Conservation (phyloP, 2,113 vertebrate genomes). For the Malurus elegans region DNA sequence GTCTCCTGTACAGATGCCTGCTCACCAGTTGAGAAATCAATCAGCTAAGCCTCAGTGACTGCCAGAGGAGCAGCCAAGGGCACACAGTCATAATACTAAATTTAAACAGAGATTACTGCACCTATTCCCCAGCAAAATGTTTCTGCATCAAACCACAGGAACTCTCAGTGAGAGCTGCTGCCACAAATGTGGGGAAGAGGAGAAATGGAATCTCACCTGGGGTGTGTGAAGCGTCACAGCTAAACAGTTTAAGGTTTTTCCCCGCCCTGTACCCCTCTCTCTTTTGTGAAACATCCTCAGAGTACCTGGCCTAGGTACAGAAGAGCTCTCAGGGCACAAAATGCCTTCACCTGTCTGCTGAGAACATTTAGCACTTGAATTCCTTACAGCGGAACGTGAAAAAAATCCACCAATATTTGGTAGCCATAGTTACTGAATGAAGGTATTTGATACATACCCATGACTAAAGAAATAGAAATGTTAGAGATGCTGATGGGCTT, state of each 20-base stretch:
- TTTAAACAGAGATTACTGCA: neutral
- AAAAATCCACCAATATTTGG: neutral
- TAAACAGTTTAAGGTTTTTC: neutral
- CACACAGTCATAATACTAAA: neutral
- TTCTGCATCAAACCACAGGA: neutral
- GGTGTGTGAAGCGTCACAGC: neutral
- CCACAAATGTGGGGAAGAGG: neutral
- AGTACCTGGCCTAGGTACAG: neutral
- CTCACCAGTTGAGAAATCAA: conserved; percentile 30
- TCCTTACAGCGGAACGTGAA: neutral
- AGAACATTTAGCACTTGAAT: neutral
- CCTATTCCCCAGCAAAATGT: neutral
- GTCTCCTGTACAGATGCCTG: neutral
- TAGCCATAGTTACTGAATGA: neutral
- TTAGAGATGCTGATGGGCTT: neutral
- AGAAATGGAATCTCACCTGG: neutral
- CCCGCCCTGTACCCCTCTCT: neutral
- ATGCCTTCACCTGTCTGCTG: neutral
- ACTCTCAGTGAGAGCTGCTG: neutral
- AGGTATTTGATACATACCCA: neutral
- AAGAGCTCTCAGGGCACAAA: neutral
- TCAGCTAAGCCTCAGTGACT: neutral
- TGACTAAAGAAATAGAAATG: neutral
- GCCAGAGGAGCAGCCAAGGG: conserved; percentile 21
- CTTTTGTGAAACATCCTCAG: neutral